Percentiles rank a stretch among this genome's conserved stretches.
Evolutionary conservation across 2,113 vertebrate species (phyloP).

Genomic region (Baryphthengus martii): DNA sequence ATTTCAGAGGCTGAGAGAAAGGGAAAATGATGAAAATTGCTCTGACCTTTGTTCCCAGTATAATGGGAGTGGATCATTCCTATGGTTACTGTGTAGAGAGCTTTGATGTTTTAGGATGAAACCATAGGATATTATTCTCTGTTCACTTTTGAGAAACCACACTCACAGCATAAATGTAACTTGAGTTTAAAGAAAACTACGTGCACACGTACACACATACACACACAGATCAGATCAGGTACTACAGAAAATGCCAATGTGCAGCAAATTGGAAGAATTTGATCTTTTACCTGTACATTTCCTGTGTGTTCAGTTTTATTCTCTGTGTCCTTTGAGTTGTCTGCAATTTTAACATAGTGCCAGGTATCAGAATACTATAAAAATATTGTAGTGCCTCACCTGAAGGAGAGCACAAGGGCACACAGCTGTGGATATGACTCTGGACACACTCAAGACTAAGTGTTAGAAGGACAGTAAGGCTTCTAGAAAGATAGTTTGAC

Average conservation of each 20-base stretch:
- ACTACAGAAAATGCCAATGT: not conserved
- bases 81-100: not conserved
- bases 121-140: not conserved
- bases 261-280: not conserved
- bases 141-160: not conserved
- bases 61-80: not conserved
- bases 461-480: not conserved
- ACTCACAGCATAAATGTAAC: not conserved
- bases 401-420: not conserved
- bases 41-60: not conserved
- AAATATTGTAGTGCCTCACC: not conserved
- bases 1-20: conserved; percentile 7
- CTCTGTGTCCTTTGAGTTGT: not conserved
- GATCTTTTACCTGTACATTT: not conserved
- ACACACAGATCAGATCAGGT: not conserved
- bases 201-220: not conserved
- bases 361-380: not conserved
- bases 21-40: conserved; percentile 10
- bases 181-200: not conserved
- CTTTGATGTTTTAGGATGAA: conserved; percentile 1
- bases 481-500: not conserved
- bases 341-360: not conserved
- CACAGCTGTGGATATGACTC: not conserved
- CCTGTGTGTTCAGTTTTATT: not conserved
- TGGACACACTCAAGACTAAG: not conserved